Percentiles rank a stretch among this genome's conserved stretches.
Conservation (phyloP, 64 coral and sea anemone species). For the Cladopsammia gracilis region DNA sequence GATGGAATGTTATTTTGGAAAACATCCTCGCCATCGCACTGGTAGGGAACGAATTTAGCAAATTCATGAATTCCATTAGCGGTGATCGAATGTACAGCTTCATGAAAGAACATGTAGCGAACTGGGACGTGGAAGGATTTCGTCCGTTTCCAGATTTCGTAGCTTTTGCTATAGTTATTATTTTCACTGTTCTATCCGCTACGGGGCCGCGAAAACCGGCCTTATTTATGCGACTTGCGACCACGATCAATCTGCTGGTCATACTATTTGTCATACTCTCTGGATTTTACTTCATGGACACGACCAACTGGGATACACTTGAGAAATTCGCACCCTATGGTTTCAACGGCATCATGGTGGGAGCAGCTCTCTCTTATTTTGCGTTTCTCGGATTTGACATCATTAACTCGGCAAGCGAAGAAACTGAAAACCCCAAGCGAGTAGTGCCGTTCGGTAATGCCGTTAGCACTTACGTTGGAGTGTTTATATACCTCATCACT, state of each 20-base stretch:
- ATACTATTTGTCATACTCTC: slow-evolving; percentile 75
- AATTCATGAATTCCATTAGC: slow-evolving; percentile 73
- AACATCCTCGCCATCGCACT: slow-evolving; percentile 82
- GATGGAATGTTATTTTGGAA: slow-evolving; percentile 92
- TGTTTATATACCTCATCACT: slow-evolving; percentile 78
- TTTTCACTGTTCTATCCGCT: slow-evolving; percentile 58
- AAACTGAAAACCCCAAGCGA: slow-evolving; percentile 68
- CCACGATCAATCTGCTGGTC: slow-evolving; percentile 73
- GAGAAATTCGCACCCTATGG: slow-evolving; percentile 92
- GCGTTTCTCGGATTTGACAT: slow-evolving; percentile 91
- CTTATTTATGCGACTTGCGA: slow-evolving; percentile 73
- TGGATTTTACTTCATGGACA: slow-evolving; percentile 85
- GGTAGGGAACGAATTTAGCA: slow-evolving; percentile 78
- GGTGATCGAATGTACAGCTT: slow-evolving; percentile 43
- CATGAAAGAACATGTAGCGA: slow-evolving; percentile 65
- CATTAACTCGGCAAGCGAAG: slow-evolving; percentile 88
- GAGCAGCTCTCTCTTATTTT: slow-evolving; percentile 83
- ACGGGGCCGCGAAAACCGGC: slow-evolving; percentile 72
- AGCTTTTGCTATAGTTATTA: slow-evolving; percentile 62
- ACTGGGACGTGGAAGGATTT: slow-evolving; percentile 71
- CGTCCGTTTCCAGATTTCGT: slow-evolving; percentile 75
- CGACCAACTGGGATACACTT: slow-evolving; percentile 80
- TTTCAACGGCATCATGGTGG: slow-evolving; percentile 72
- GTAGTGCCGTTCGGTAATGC: slow-evolving; percentile 67
- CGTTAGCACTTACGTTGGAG: slow-evolving; percentile 84